A percentile compares a stretch with the other conserved stretches of the same genome.
Conservation (phyloP, 1,140 invertebrate species). For the Drosophila nasuta region DNA sequence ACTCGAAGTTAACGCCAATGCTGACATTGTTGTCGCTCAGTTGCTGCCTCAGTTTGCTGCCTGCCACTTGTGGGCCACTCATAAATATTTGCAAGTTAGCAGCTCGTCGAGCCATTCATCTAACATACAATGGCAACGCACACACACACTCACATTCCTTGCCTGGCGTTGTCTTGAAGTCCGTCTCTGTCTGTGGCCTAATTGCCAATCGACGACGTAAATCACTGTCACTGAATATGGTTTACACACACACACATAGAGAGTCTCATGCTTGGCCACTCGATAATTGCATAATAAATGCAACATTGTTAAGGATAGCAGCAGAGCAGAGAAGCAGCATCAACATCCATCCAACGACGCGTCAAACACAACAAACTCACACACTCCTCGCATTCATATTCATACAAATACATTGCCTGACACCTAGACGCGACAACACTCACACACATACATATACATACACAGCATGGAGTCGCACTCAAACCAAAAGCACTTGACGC, state of each 20-base stretch:
- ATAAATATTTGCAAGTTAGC: constrained; percentile 84
- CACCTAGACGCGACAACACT: background rate
- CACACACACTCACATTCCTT: constrained; percentile 28
- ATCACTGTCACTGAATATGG: constrained; percentile 71
- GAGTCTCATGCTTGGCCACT: constrained; percentile 56
- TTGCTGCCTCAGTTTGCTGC: constrained; percentile 43
- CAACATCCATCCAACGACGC: constrained; percentile 19
- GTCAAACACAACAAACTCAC: constrained; percentile 59
- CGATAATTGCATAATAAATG: constrained; percentile 84
- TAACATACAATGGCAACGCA: constrained; percentile 57
- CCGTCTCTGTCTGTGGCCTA: constrained; percentile 57
- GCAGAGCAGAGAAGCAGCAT: background rate
- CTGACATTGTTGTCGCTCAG: constrained; percentile 50
- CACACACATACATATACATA: constrained; percentile 15
- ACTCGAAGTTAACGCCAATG: constrained; percentile 69
- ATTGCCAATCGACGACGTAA: constrained; percentile 82
- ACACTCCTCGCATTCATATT: constrained; percentile 4
- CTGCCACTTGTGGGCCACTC: constrained; percentile 75
- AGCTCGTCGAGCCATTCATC: constrained; percentile 82
- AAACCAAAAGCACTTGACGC: constrained; percentile 71
- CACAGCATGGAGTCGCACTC: constrained; percentile 57
- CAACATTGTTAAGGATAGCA: constrained; percentile 67
- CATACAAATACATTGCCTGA: constrained; percentile 13
- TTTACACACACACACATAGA: constrained; percentile 31
- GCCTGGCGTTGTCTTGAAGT: constrained; percentile 65